phyloP scores from a whole-genome alignment of 2,888 invertebrate genomes.

The Anorthoa munda region DNA sequence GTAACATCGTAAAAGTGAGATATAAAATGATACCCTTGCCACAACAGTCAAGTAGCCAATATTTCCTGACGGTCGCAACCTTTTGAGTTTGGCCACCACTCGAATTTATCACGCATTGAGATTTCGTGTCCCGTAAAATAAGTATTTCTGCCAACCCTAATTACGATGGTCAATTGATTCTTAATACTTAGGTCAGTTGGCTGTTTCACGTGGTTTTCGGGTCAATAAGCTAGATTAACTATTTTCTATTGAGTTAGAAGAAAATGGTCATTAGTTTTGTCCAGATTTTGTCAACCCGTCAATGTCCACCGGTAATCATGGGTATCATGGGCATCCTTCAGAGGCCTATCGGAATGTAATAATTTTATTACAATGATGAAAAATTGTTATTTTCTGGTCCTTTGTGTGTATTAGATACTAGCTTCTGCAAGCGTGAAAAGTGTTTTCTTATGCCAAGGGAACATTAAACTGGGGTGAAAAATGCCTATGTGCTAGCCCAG shows the following conservation, averaged over 20 bases:
- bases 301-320: conserved; percentile 1
- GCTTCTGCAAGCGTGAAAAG: background rate
- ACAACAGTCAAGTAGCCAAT: conserved; percentile 6
- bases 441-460: too few relatives aligned
- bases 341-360: background rate
- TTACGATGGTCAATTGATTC: conserved; percentile 57
- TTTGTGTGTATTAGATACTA: background rate
- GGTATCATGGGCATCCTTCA: too few relatives aligned
- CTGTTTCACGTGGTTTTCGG: conserved; percentile 4
- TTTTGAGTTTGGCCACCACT: conserved; percentile 32
- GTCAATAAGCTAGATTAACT: conserved; percentile 15
- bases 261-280: conserved; percentile 13
- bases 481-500: too few relatives aligned
- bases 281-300: conserved; percentile 23
- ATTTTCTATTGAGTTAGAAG: conserved; percentile 13
- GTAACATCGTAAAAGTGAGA: background rate
- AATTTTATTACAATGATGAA: background rate
- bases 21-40: conserved; percentile 4
- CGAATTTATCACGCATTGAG: conserved; percentile 41
- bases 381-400: too few relatives aligned
- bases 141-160: conserved; percentile 49
- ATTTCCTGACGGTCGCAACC: conserved; percentile 25
- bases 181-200: conserved; percentile 22
- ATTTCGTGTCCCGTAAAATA: conserved; percentile 51
- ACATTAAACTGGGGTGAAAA: too few relatives aligned